These are phyloP conservation scores for Dynastes tityus DNA, from an alignment of 2,888 invertebrate species.

Conservation along the genomic window DNA sequence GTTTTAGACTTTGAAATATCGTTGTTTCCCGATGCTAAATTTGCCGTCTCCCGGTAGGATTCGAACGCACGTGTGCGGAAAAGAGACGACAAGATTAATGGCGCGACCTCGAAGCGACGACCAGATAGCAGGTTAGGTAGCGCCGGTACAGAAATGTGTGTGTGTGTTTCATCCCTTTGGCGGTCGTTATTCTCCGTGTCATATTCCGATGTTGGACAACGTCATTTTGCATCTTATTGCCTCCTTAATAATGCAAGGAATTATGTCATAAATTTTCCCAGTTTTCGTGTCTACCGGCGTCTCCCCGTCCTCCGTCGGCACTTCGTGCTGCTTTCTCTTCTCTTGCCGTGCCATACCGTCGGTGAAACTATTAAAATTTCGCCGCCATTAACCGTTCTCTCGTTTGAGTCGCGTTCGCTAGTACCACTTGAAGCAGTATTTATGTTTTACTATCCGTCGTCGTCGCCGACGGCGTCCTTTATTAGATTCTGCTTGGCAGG, in stretches of 20 bases:
- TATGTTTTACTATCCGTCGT: conserved; percentile 9
- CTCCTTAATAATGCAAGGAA: conserved; percentile 62
- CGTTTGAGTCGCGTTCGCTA: neutral
- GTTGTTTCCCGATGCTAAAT: conserved; percentile 66
- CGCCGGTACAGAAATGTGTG: conserved; percentile 12
- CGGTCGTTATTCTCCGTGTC: conserved; percentile 58
- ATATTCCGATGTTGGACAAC: conserved; percentile 62
- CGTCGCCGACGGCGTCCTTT: neutral
- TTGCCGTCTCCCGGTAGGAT: conserved; percentile 64
- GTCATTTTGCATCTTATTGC: conserved; percentile 63
- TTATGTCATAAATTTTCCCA: conserved; percentile 57
- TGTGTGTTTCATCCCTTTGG: conserved; percentile 52
- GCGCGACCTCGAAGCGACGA: conserved; percentile 57
- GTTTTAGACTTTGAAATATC: conserved; percentile 68
- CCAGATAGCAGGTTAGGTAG: conserved; percentile 59
- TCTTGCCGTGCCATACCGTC: neutral
- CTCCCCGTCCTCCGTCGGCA: neutral
- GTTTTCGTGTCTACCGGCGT: neutral
- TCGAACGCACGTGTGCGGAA: conserved; percentile 61
- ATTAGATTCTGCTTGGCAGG: neutral
- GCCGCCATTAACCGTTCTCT: conserved; percentile 16
- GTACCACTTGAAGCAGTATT: conserved; percentile 15
- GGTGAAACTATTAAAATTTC: conserved; percentile 35
- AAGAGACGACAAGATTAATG: conserved; percentile 67
- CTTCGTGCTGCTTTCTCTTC: neutral